Evolutionary conservation across 2,797 vertebrate genomes (phyloP), one percentile per base, ranked within the genome.

Genomic region (Chaunax sp.): DNA sequence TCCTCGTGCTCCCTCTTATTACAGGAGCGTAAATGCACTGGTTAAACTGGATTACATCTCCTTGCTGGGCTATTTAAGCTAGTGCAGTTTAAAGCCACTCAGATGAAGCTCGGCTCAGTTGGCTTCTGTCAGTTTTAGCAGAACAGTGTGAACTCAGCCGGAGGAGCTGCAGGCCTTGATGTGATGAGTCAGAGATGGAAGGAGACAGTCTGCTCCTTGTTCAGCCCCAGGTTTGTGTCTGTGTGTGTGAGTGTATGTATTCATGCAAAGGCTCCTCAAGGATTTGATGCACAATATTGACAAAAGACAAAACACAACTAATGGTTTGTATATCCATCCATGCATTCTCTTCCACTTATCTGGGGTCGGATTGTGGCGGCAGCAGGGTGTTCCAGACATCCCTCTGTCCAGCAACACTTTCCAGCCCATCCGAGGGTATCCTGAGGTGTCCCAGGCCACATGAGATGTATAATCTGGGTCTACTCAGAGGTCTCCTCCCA

Each of bases 161-260:
- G 44, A 77, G 74, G 68, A 76, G 72, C 82, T 84, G 69, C 46
- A 55, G 79, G 79, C 70, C 16, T 20, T 59, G 71, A 76, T 81
- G 64, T 71, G 71, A 81, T 72, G 78, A 84, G 64, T 85, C 80
- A 75, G 57, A 82, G 61, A 72, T 64, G 61, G 57, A 73, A 55
- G 49, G 46, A 80, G 76, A 86, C 72, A 75, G 46, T 82, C 70
- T 87, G 78, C 75, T 83, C 72, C 53, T 19, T 78, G 64, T 70
- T 51, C 63, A 68, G 71, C 65, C 69, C 43, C 55, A 81, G 62
- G 77, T 80, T 25, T 67, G 50, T 33, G n/a, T 62, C 18, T 68
- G 37, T 46, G 33, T 58, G 40, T 45, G 35, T 30, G 68, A 26
- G 43, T 44, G 37, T 70, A 43, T 43, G 16, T 55, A 19, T 66